Conservation (phyloP, 2,888 invertebrate genomes). For the Andrena chrysosceles region DNA sequence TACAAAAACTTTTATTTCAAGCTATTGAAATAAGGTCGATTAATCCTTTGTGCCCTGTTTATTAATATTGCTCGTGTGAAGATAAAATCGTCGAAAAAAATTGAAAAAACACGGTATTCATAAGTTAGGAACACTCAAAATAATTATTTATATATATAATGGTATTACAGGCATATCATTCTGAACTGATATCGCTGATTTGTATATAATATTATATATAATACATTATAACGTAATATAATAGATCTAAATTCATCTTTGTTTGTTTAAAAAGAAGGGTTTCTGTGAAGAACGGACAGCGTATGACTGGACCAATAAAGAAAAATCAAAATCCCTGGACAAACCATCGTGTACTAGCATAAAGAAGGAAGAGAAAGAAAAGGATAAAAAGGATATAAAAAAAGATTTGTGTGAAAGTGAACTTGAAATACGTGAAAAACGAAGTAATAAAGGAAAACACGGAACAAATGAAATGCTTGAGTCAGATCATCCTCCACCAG, state of each 20-base stretch:
- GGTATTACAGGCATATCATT: not conserved
- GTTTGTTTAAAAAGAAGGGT: slow-evolving; percentile 74
- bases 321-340: slow-evolving; percentile 82
- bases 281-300: slow-evolving; percentile 80
- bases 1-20: slow-evolving; percentile 9
- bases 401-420: slow-evolving; percentile 72
- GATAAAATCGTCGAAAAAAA: not conserved
- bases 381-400: slow-evolving; percentile 79
- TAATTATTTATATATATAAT: not conserved
- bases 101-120: not conserved
- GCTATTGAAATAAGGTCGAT: not conserved
- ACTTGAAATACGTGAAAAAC: slow-evolving; percentile 74
- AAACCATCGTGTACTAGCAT: slow-evolving; percentile 78
- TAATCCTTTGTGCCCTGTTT: not conserved
- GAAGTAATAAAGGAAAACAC: slow-evolving; percentile 77
- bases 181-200: not conserved
- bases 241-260: slow-evolving; percentile 9
- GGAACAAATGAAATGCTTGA: slow-evolving; percentile 84
- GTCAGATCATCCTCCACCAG: slow-evolving; percentile 82
- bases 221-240: not conserved
- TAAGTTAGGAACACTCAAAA: too few relatives aligned
- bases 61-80: too few relatives aligned
- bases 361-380: slow-evolving; percentile 81
- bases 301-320: slow-evolving; percentile 83
- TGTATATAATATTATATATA: not conserved